phyloP scores from a whole-genome alignment of 2,113 vertebrate genomes.

The Globicephala melas region DNA sequence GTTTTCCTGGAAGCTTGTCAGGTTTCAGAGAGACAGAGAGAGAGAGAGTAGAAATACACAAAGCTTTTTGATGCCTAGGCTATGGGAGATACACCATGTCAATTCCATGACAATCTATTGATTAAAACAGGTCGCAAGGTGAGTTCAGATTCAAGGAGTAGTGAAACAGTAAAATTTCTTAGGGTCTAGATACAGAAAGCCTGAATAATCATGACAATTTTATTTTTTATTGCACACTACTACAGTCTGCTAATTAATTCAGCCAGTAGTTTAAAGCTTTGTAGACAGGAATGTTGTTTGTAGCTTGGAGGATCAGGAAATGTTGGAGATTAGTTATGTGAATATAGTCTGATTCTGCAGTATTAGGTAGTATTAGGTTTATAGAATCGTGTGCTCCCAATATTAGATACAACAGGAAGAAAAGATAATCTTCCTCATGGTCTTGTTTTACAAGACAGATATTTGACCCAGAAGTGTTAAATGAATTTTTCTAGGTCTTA shows the following conservation, averaged over 20 bases:
- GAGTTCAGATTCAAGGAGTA: background rate
- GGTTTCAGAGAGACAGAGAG: background rate
- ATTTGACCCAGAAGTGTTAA: background rate
- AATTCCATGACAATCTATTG: background rate
- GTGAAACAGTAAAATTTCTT: background rate
- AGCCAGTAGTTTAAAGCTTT: background rate
- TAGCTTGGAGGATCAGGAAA: background rate
- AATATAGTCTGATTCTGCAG: background rate
- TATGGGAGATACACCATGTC: background rate
- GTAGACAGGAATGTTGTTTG: background rate
- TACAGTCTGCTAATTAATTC: background rate
- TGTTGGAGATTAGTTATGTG: background rate
- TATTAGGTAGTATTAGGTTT: background rate
- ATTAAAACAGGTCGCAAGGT: background rate
- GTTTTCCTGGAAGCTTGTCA: background rate
- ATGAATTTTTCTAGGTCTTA: constrained; percentile 21
- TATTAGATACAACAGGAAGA: background rate
- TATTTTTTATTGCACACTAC: background rate
- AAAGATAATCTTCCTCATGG: background rate
- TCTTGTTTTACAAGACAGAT: background rate
- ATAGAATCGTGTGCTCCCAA: background rate
- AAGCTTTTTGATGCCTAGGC: background rate
- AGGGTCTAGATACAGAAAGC: background rate
- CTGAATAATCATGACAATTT: background rate
- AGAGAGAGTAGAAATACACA: background rate